Base-by-base conservation (phyloP, 2,797 vertebrate species). In the Scolopax bukidnonensis region DNA sequence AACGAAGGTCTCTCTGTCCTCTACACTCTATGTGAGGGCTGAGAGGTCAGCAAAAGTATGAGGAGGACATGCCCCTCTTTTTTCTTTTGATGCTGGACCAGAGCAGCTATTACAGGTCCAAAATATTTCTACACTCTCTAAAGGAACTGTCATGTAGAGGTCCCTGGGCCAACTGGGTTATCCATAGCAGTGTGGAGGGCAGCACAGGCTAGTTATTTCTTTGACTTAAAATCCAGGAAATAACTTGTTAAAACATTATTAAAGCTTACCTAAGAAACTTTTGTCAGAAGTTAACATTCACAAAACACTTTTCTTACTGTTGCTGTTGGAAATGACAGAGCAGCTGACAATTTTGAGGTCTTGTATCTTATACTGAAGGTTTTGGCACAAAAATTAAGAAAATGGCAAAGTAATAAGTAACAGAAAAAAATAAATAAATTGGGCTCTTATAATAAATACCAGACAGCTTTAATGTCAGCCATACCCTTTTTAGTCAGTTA, bases 281-380 rank as follows among this genome's bases (percentile, higher is more conserved):
- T 40, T 70, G 36, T 61, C 48, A 59, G 61, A 51, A 86, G 9
- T 21, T 76, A 57, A 75, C 74, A 43, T 76, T 78, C 50, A 69
- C 27, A 45, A 43, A 88, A 36, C 1, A 1, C 7, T 79, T 71
- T 47, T 36, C 53, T 64, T 84, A 25, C 32, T 51, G 38, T 76
- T 90, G 54, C 47, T 78, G 36, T 45, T 88, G 77, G 65, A 94
- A 95, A 76, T 73, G 21, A 45, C 9, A 53, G 38, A 75, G 65
- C 45, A 54, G 47, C 33, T 84, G 77, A 63, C 27, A 24, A 16
- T 51, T 87, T 38, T 0, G 12, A 87, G 28, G 53, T 76, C 32
- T 84, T n/a, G 12, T 19, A 17, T 61, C 38, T 51, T 45, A 27
- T 0, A 0, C 50, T 56, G 59, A 43, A 69, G 32, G 13, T 30